Evolutionary conservation across 2,888 invertebrate genomes (phyloP).

Genomic region (Oligia latruncula): DNA sequence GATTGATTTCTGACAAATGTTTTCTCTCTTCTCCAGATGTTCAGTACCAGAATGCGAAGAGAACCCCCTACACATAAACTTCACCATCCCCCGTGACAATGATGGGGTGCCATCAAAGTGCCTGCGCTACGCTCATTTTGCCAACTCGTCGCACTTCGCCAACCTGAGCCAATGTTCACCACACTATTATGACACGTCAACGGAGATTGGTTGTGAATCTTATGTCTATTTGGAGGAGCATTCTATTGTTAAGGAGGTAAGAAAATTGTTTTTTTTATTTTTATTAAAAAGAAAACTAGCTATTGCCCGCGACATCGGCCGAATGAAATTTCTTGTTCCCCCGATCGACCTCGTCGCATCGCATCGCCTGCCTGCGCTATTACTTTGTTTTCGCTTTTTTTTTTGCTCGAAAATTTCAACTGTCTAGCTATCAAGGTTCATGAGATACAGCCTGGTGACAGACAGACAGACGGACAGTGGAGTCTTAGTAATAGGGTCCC

Average conservation of each 20-base stretch:
- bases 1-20: background rate
- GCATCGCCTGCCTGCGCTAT: too few species aligned
- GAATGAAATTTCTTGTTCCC: too few species aligned
- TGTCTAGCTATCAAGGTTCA: too few species aligned
- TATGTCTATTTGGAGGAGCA: conserved; percentile 85
- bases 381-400: too few species aligned
- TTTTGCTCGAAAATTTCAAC: too few species aligned
- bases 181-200: conserved; percentile 80
- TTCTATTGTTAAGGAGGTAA: conserved; percentile 87
- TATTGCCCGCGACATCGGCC: too few species aligned
- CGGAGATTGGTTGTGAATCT: conserved; percentile 80
- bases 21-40: conserved; percentile 76
- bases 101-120: conserved; percentile 81
- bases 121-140: conserved; percentile 80
- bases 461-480: too few species aligned
- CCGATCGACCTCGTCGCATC: too few species aligned
- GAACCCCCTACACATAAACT: conserved; percentile 77
- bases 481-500: too few species aligned
- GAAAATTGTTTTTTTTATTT: conserved; percentile 14
- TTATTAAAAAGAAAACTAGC: too few species aligned
- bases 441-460: too few species aligned
- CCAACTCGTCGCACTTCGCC: conserved; percentile 68
- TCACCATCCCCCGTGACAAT: conserved; percentile 81
- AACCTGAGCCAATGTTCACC: conserved; percentile 78
- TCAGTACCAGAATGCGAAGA: conserved; percentile 83